Base-by-base conservation (phyloP, 92 coral and sea anemone genomes). In the Phymanthus crucifer region DNA sequence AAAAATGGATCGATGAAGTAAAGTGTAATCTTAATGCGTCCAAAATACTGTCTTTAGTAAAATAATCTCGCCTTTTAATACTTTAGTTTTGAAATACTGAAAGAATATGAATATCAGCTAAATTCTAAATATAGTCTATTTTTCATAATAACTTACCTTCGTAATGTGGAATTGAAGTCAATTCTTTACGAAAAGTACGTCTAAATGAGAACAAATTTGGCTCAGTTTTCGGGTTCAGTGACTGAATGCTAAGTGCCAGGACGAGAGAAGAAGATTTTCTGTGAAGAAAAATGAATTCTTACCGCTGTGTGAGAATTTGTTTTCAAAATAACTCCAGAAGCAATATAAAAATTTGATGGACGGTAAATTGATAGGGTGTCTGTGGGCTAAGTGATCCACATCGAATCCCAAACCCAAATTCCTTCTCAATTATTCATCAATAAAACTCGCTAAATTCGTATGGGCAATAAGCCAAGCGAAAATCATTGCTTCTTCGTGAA, bases 291-390 rank as follows among this genome's bases (percentile, higher is more conserved):
- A 6, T 26, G 23, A 6, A 17, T 24, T 33, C 68, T 24, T 61
- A 61, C 68, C 35, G 68, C 68, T 27, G 68, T 6, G 68, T 38
- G 34, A 64, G 26, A 48, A 26, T 64, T 61, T 35, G 18, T 76
- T 76, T 76, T 64, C 45, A 77, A 68, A 76, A 77, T 34, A 77
- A 12, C 1, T n/a, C 3, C 38, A 24, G 34, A 36, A 61, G 65
- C 57, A 27, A 27, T 40, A 77, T 77, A 37, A 64, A 77, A 64
- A 27, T 64, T 77, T 77, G n/a, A 77, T 77, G 72, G 33, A 10
- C 26, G 11, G n/a, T 65, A 72, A 19, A 65, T 0, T 70, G 35
- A 23, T 77, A 38, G 38, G 72, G 23, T 36, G 81, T 77, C 34
- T 69, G 73, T 18, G 40, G 54, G 47, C 14, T 40, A 8, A 11